Evolutionary conservation across 2,888 invertebrate genomes (phyloP).

Genomic region (Pollenia griseotomentosa): DNA sequence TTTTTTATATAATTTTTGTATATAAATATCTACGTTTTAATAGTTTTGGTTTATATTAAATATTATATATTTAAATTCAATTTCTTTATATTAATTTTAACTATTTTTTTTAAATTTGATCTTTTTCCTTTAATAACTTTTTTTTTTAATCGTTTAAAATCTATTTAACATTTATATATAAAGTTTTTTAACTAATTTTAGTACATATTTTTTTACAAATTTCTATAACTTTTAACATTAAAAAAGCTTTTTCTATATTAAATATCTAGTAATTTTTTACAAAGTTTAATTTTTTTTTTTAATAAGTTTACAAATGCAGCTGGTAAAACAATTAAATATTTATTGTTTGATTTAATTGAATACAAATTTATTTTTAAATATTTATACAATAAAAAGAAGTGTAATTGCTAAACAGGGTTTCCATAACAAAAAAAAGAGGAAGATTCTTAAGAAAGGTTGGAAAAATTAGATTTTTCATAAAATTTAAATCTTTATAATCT

Average conservation of each 20-base stretch:
- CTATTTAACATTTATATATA: conserved; percentile 66
- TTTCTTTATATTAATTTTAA: conserved; percentile 40
- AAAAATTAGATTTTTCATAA: no score
- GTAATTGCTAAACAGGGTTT: conserved; percentile 2
- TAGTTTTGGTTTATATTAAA: conserved; percentile 13
- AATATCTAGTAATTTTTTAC: conserved; percentile 54
- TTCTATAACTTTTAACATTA: conserved; percentile 65
- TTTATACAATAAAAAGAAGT: conserved; percentile 41
- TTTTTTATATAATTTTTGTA: conserved; percentile 49
- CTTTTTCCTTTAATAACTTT: conserved; percentile 45
- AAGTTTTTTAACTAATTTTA: conserved; percentile 54
- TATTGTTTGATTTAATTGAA: conserved; percentile 23
- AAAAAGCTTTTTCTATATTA: conserved; percentile 60
- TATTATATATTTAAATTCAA: conserved; percentile 63
- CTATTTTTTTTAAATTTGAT: conserved; percentile 17
- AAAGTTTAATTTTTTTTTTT: conserved; percentile 53
- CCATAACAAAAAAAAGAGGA: neutral
- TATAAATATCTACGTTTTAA: conserved; percentile 51
- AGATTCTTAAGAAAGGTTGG: neutral
- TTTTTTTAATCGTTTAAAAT: conserved; percentile 48
- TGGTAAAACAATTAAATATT: conserved; percentile 65
- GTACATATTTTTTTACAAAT: conserved; percentile 41
- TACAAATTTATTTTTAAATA: conserved; percentile 13
- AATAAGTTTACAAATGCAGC: conserved; percentile 71
- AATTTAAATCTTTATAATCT: no score